Evolutionary conservation across 2,888 invertebrate genomes (phyloP).

Genomic region (Lymantria monacha): DNA sequence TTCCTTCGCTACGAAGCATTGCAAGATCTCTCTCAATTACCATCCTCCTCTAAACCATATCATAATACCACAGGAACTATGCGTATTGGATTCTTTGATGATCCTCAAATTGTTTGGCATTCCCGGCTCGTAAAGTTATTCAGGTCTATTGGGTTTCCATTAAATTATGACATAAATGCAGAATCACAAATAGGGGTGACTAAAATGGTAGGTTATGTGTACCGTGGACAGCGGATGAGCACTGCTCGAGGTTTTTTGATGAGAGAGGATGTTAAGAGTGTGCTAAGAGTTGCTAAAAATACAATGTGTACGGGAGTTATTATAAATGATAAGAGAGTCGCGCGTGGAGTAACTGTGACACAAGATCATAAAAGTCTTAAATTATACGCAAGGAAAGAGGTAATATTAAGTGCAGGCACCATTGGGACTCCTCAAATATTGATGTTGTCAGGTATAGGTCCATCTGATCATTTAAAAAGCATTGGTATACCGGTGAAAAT

Average conservation of each 20-base stretch:
- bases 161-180: constrained; percentile 55
- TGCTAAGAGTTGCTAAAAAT: constrained; percentile 44
- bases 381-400: constrained; percentile 48
- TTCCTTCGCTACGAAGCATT: constrained; percentile 57
- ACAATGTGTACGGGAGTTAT: constrained; percentile 51
- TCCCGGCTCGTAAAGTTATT: constrained; percentile 41
- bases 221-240: constrained; percentile 50
- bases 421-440: constrained; percentile 57
- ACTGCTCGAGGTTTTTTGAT: constrained; percentile 53
- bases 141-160: constrained; percentile 40
- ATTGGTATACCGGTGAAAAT: constrained; percentile 41
- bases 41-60: constrained; percentile 44
- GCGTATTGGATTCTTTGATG: constrained; percentile 44
- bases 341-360: constrained; percentile 45
- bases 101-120: constrained; percentile 52
- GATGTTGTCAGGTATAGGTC: constrained; percentile 61
- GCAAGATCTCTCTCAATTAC: constrained; percentile 37
- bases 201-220: constrained; percentile 46
- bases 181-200: constrained; percentile 55
- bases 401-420: constrained; percentile 58
- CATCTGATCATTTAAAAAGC: constrained; percentile 40
- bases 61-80: constrained; percentile 56
- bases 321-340: constrained; percentile 40
- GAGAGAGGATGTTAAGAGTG: constrained; percentile 34
- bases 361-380: constrained; percentile 20